Base-by-base conservation (phyloP, 1,140 invertebrate genomes). In the Orchesella cincta region DNA sequence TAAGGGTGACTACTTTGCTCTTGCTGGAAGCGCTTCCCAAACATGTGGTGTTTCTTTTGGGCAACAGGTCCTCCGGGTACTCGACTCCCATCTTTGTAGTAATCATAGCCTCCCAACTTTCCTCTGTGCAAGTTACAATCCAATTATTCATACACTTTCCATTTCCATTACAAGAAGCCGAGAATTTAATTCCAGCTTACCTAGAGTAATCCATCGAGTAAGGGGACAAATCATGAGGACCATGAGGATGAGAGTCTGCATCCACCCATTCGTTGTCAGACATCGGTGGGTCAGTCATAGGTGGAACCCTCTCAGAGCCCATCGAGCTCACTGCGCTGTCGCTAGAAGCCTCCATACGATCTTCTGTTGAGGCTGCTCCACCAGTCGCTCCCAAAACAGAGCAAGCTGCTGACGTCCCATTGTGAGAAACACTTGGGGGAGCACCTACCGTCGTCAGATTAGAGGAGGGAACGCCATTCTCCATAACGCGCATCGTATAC, bases 11-110 rank as follows among this genome's bases (percentile, higher is more conserved):
- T 71, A 75, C 36, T 71, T 54, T 81, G 80, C 29, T 85, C 93
- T 84, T 94, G 92, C 80, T 93, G 91, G 83, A 92, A 93, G 80
- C 93, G 85, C 83, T 94, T 95, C 18, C 93, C 94, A 84, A 94
- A 96, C 90, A 95, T 91, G 81, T 95, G 93, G 85, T 95, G 93
- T 85, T 95, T 96, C 87, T 96, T 95, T 84, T 95, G 93, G 0
- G 93, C 91, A n/a, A 94, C 90, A 52, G 92, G 88, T 80, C 91
- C 78, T 31, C 54, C 54, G 14, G 77, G 73, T 31, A 70, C 46
- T 16, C 82, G 34, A 73, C 75, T 62, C 46, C 74, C 46, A 20
- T 77, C 76, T 36, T 81, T 81, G 0, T 77, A 76, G 51, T 80
- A 81, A 51, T 82, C 92, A 82, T 93, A 94, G 16, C 92, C 91